Base-by-base conservation (phyloP, 2,888 invertebrate genomes). In the Euphydryas editha region DNA sequence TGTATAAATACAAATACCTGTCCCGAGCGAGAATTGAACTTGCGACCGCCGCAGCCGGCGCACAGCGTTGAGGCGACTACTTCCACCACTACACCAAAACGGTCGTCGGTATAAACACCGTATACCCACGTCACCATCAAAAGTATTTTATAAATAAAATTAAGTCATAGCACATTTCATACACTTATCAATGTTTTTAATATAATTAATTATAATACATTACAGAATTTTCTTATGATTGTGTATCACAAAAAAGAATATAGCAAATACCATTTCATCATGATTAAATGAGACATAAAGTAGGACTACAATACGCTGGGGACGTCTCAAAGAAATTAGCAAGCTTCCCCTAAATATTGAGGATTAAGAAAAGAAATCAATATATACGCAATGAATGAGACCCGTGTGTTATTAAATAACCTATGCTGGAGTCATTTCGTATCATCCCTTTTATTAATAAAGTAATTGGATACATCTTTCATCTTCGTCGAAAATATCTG, bases 281-380 rank as follows among this genome's bases (percentile, higher is more conserved):
- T 73, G 73, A 78, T 78, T 74, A 73, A 76, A 79, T 73, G 56
- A 71, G 72, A 74, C 71, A 69, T 74, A 72, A 75, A 77, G 75
- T 75, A 75, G 76, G 71, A 74, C 73, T 73, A 74, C 75, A 76
- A 76, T 76, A 76, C 73, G 47, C 68, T 70, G 74, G 83, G 83
- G 80, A 73, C 67, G 74, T 75, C 76, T 75, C 78, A 72, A 77
- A 78, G 78, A 83, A 85, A 85, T 84, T 82, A 84, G 75, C 74
- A 69, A 75, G 72, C 72, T 74, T 76, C 83, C 84, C 85, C 81
- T 76, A 76, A 76, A 80, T 83, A 83, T 82, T 76, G 77, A 76
- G 80, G 80, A 86, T 86, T 85, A 85, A 82, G 82, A 81, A 78
- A 78, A 72, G 78, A 77, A 54, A 78, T 78, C 78, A 79, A 80